Conservation (phyloP, 2,797 vertebrate species). For the Ceryle rudis region DNA sequence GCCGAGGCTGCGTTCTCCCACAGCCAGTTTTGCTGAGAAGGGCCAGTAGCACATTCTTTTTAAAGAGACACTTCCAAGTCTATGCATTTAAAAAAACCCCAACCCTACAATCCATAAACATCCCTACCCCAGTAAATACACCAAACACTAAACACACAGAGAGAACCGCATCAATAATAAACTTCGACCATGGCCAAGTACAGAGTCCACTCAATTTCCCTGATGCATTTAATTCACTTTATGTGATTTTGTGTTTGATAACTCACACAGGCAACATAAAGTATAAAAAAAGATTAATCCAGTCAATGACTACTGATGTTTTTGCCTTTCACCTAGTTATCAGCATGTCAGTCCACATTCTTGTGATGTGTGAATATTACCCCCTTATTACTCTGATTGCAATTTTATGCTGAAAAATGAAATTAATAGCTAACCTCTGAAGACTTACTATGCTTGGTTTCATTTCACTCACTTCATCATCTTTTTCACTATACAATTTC, state of each 20-base stretch:
- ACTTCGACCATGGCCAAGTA: neutral
- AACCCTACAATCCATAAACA: neutral
- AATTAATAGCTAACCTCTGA: conserved; percentile 76
- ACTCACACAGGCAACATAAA: conserved; percentile 17
- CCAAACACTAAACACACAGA: neutral
- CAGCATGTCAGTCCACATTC: conserved; percentile 13
- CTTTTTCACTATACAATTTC: conserved; percentile 39
- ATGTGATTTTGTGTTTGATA: neutral
- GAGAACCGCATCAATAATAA: neutral
- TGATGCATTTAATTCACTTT: neutral
- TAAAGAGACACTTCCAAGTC: neutral
- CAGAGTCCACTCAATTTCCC: neutral
- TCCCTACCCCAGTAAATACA: neutral
- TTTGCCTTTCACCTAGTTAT: conserved; percentile 12
- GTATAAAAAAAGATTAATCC: conserved; percentile 21
- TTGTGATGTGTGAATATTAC: conserved; percentile 27
- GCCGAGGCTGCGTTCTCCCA: neutral
- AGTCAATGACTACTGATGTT: neutral
- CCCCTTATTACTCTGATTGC: conserved; percentile 59
- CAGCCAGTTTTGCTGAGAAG: neutral
- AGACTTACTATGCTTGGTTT: conserved; percentile 68
- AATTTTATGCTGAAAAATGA: conserved; percentile 70
- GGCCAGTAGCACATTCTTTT: neutral
- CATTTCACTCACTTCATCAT: conserved; percentile 52
- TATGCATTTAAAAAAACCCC: neutral